Base-by-base conservation (phyloP, 2,888 invertebrate species). In the Phaedon cochleariae region DNA sequence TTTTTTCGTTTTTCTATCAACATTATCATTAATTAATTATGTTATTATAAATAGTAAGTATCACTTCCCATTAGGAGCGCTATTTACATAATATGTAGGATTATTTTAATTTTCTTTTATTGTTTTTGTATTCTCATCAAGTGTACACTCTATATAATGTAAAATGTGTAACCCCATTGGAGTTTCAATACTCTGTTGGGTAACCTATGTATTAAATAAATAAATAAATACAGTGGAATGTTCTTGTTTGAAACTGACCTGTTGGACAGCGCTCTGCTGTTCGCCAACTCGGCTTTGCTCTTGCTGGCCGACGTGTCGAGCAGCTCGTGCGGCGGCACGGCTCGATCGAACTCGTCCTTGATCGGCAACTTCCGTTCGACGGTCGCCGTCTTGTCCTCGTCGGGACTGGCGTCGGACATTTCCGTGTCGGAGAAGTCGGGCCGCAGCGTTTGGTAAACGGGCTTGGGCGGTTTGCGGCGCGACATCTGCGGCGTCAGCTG, bases 261-360 rank as follows among this genome's bases (percentile, higher is more conserved):
- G 82, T 91, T 90, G 10, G 92, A 92, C 71, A 92, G 84, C 70
- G 90, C 90, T 67, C 92, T 91, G 73, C 90, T 88, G 68, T 91
- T 92, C 63, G 93, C 96, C 75, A 97, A 86, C 84, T 96, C 96
- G 17, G 94, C 95, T 85, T 93, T 93, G 68, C 90, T 89, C 82
- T 92, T 92, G 70, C 90, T 93, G 15, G 92, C 93, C 1, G 95
- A 93, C 76, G 92, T 93, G 84, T 97, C 97, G 55, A 97, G 87
- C 69, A 96, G 87, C 80, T 91, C 92, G 75, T 93, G 92, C 74
- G 93, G 93, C 59, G 96, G 96, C 66, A 97, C 92, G 0, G 93
- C 94, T 71, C 91, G 89, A 84, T 95, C 95, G 76, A 95, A 86
- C 84, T 95, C 95, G 78, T 94, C 87, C 78, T 87, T 87, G 21